Evolutionary conservation across 1,140 invertebrate genomes (phyloP).

Genomic region (Drosophila sturtevanti): DNA sequence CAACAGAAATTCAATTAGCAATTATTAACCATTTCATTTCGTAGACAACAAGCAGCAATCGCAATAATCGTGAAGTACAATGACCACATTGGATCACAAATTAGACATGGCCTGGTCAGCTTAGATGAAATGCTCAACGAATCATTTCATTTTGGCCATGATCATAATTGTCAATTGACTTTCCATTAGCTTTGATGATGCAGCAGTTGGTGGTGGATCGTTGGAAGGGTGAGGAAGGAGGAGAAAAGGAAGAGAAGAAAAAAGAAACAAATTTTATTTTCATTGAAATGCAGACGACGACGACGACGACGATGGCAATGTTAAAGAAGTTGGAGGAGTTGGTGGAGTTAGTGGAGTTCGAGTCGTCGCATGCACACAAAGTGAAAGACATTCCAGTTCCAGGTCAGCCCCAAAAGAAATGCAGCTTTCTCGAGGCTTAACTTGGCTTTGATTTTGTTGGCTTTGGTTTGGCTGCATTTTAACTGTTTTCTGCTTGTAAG

Average conservation of each 20-base stretch:
- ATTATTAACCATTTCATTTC: constrained; percentile 79
- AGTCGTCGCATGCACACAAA: constrained; percentile 52
- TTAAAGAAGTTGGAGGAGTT: constrained; percentile 4
- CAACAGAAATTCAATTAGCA: constrained; percentile 79
- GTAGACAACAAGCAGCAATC: constrained; percentile 49
- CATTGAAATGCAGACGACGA: constrained; percentile 67
- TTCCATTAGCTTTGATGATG: constrained; percentile 73
- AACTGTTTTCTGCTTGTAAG: constrained; percentile 49
- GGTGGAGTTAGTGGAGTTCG: constrained; percentile 14
- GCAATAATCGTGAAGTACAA: constrained; percentile 65
- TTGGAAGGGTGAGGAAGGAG: constrained; percentile 19
- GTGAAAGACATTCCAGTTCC: constrained; percentile 77
- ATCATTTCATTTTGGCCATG: constrained; percentile 76
- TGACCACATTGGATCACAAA: constrained; percentile 44
- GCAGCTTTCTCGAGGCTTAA: constrained; percentile 52
- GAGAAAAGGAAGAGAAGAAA: constrained; percentile 15
- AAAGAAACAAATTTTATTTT: constrained; percentile 63
- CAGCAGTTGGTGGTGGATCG: not conserved
- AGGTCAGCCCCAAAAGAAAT: constrained; percentile 50
- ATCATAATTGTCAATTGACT: constrained; percentile 82
- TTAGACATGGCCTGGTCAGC: constrained; percentile 68
- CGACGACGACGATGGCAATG: constrained; percentile 30
- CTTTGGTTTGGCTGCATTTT: constrained; percentile 42
- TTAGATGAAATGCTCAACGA: constrained; percentile 53
- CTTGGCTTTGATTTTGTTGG: constrained; percentile 44